Conservation (phyloP, 2,888 invertebrate genomes). For the Oeneis ivallda region DNA sequence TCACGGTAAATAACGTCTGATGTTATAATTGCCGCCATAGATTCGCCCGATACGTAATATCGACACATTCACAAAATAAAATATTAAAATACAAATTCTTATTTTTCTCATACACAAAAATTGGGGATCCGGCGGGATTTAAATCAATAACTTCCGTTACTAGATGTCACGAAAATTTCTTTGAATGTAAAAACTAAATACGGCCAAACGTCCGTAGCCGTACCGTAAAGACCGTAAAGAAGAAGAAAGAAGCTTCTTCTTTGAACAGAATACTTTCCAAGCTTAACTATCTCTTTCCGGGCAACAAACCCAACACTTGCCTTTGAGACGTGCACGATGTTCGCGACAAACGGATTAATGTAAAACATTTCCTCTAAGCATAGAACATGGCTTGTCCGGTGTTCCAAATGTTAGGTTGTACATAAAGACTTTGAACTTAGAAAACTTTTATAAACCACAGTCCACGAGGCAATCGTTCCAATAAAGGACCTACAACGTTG, state of each 20-base stretch:
- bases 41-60: constrained; percentile 32
- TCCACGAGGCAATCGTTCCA: neutral
- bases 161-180: too few species aligned
- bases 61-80: constrained; percentile 37
- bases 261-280: constrained; percentile 12
- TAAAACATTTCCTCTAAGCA: constrained; percentile 2
- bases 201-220: too few species aligned
- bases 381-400: neutral
- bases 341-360: neutral
- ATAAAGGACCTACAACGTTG: neutral
- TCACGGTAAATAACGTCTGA: constrained; percentile 34
- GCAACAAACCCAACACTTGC: constrained; percentile 26
- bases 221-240: too few species aligned
- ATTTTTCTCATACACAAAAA: too few species aligned
- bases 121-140: too few species aligned
- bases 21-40: constrained; percentile 28
- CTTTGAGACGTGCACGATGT: neutral
- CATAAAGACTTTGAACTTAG: neutral
- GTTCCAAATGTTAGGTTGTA: neutral
- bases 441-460: neutral
- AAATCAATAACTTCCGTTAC: too few species aligned
- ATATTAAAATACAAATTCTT: too few species aligned
- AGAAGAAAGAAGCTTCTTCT: too few species aligned
- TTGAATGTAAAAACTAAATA: too few species aligned
- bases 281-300: constrained; percentile 20